Base-by-base conservation (phyloP, 2,113 vertebrate species). In the Pterocles burchelli region DNA sequence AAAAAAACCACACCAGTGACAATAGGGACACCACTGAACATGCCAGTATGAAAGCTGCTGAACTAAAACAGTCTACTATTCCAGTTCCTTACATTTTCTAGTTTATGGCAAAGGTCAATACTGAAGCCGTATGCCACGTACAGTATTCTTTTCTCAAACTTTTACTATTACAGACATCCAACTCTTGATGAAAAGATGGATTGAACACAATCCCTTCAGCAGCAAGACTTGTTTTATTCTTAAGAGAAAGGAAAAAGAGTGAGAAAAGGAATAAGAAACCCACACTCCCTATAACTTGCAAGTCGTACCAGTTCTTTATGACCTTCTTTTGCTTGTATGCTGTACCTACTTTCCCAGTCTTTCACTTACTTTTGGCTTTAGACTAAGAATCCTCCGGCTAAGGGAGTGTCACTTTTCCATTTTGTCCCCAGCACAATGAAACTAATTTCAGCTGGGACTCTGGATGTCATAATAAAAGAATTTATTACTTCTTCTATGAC, bases 351-450 rank as follows among this genome's bases (percentile, higher is more conserved):
- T 94, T 94, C 93, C 91, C 87, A 94, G 17, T 85, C 66, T 93
- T 92, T 61, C 68, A 7, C 72, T 92, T 72, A 57, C 62, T 93
- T 93, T 83, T 94, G 93, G 85, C 92, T 92, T 71, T 22, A 57
- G 55, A 76, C 68, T 71, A 55, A 58, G 79, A 74, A 70, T 91
- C 96, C 93, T 88, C 93, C 4, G 17, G 95, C 85, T 95, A 95
- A 95, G 91, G 96, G 92, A 96, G 90, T 90, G 94, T 77, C 96
- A 93, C 95, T 95, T 96, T 95, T 96, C 90, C 75, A 15, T 96
- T 96, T 90, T 96, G 95, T 97, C 93, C 88, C 90, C 88, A 90
- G 90, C 92, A 96, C 95, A 97, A 97, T 96, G 96, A 93, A 94
- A 95, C 79, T 86, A 34, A 96, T 95, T 93, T 96, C 92, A 96